phyloP scores from a whole-genome alignment of 1,140 invertebrate species.

The Arctopsyche grandis region DNA sequence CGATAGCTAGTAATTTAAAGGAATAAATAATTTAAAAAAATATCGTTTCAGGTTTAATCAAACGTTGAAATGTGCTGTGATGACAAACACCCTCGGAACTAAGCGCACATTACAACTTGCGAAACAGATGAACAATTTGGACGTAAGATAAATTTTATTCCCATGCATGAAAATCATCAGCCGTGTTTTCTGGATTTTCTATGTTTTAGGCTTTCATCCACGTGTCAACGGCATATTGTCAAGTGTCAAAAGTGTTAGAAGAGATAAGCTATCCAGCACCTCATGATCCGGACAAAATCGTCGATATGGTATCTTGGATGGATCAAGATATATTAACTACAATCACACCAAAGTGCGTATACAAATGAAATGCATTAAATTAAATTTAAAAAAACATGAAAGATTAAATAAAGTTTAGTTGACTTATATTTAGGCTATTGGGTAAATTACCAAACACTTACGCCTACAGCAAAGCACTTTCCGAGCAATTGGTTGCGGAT shows the following conservation, averaged over 20 bases:
- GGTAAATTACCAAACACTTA: constrained; percentile 81
- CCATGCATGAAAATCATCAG: background rate
- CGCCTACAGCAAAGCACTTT: constrained; percentile 80
- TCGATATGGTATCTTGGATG: constrained; percentile 83
- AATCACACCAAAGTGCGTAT: constrained; percentile 77
- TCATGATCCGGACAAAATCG: constrained; percentile 76
- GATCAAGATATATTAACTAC: constrained; percentile 75
- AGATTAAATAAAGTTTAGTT: background rate
- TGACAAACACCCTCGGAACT: constrained; percentile 75
- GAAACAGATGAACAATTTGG: constrained; percentile 74
- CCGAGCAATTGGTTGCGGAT: constrained; percentile 75
- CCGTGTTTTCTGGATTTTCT: too few relatives aligned
- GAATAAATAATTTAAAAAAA: background rate
- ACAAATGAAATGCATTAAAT: background rate
- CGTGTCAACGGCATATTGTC: constrained; percentile 85
- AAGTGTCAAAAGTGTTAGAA: constrained; percentile 74
- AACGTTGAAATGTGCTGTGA: constrained; percentile 76
- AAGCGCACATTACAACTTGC: constrained; percentile 73
- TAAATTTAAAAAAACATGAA: background rate
- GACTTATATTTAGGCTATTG: constrained; percentile 68
- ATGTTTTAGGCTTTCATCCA: constrained; percentile 74
- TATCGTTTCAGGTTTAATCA: constrained; percentile 84
- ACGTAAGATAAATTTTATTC: constrained; percentile 62
- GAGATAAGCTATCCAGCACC: constrained; percentile 75
- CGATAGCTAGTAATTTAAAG: too few relatives aligned